A percentile compares a stretch with the other conserved stretches of the same genome.
Conservation (phyloP, 2,113 vertebrate species). For the Callorhinus ursinus region DNA sequence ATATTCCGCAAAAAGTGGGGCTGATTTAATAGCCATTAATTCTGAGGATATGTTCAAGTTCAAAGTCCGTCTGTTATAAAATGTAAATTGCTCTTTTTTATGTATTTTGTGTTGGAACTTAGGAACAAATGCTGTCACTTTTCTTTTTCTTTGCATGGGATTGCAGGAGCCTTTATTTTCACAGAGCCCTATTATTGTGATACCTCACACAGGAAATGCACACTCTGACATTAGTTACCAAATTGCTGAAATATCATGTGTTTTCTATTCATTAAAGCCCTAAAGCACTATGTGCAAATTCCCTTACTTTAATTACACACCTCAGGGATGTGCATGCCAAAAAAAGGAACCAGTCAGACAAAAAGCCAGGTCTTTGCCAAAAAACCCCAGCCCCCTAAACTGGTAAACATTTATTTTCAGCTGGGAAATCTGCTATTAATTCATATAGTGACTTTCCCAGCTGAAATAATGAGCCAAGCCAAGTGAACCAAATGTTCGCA, state of each 20-base stretch:
- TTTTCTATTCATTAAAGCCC: conserved; percentile 88
- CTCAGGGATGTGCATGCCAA: conserved; percentile 86
- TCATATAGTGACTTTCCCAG: conserved; percentile 88
- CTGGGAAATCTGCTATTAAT: conserved; percentile 89
- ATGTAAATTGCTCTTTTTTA: conserved; percentile 85
- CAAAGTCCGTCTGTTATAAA: conserved; percentile 79
- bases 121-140: conserved; percentile 81
- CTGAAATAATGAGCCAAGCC: conserved; percentile 88
- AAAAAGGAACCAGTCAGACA: conserved; percentile 85
- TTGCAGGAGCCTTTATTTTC: conserved; percentile 81
- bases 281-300: conserved; percentile 87
- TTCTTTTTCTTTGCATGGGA: conserved; percentile 67
- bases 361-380: conserved; percentile 87
- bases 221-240: conserved; percentile 83
- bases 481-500: conserved; percentile 87
- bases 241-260: conserved; percentile 86
- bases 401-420: conserved; percentile 91
- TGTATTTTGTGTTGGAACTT: conserved; percentile 84
- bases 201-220: conserved; percentile 83
- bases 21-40: conserved; percentile 83
- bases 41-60: conserved; percentile 79
- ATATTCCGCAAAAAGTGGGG: conserved; percentile 81
- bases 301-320: conserved; percentile 90
- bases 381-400: conserved; percentile 74
- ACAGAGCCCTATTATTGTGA: conserved; percentile 80